Conservation (phyloP, 2,888 invertebrate genomes). For the Pheosia tremula region DNA sequence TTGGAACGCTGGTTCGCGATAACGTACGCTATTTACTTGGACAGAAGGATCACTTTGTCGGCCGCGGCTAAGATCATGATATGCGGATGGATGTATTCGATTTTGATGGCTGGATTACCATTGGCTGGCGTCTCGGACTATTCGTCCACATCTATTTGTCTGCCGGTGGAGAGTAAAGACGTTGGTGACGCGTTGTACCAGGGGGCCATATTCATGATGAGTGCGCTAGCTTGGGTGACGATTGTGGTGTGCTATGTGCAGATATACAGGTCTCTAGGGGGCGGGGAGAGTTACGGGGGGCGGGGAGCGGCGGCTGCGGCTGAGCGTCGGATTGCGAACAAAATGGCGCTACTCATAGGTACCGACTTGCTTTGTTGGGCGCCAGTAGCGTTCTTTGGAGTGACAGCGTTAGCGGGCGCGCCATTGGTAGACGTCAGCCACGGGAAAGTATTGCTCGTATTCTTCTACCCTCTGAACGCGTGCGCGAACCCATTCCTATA, state of each 20-base stretch:
- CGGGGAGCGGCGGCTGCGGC: slow-evolving; percentile 85
- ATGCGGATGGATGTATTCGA: slow-evolving; percentile 91
- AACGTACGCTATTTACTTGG: slow-evolving; percentile 92
- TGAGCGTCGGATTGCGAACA: slow-evolving; percentile 92
- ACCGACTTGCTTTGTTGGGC: slow-evolving; percentile 94
- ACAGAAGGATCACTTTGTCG: slow-evolving; percentile 89
- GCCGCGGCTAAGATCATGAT: slow-evolving; percentile 91
- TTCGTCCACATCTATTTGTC: slow-evolving; percentile 93
- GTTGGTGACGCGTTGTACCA: slow-evolving; percentile 90
- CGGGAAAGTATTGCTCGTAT: slow-evolving; percentile 92
- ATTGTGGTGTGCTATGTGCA: slow-evolving; percentile 94
- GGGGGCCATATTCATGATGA: slow-evolving; percentile 89
- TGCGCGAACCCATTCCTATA: slow-evolving; percentile 97
- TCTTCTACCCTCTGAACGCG: slow-evolving; percentile 96
- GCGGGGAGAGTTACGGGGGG: slow-evolving; percentile 87
- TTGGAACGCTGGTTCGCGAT: slow-evolving; percentile 94
- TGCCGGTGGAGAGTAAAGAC: slow-evolving; percentile 92
- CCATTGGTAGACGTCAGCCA: slow-evolving; percentile 93
- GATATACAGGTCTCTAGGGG: slow-evolving; percentile 92
- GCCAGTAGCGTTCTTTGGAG: slow-evolving; percentile 94
- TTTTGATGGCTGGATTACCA: slow-evolving; percentile 91
- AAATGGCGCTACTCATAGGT: slow-evolving; percentile 95
- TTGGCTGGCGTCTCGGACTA: slow-evolving; percentile 94
- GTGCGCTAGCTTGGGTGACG: slow-evolving; percentile 91
- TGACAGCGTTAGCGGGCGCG: slow-evolving; percentile 93